phyloP scores from a whole-genome alignment of 2,113 vertebrate genomes.

The Cricetomys ansorgei region DNA sequence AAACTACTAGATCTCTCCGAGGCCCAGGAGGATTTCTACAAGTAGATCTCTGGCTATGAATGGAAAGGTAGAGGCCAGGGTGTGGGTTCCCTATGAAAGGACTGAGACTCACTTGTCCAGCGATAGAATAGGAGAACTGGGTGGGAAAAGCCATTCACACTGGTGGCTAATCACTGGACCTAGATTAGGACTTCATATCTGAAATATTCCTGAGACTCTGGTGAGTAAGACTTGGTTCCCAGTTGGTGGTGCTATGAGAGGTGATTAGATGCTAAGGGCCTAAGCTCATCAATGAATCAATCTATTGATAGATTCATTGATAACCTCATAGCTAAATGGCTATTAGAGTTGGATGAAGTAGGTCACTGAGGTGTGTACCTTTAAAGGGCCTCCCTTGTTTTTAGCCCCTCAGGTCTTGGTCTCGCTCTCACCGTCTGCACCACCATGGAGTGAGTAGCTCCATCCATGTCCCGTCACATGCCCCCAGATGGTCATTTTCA shows the following conservation, averaged over 20 bases:
- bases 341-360: not conserved
- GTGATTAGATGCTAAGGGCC: not conserved
- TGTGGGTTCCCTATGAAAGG: not conserved
- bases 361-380: not conserved
- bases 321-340: not conserved
- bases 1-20: not conserved
- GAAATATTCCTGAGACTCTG: too few species aligned
- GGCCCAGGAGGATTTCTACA: not conserved
- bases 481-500: not conserved
- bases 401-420: not conserved
- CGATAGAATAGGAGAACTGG: not conserved
- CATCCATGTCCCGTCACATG: fast-evolving
- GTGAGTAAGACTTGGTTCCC: too few species aligned
- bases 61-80: not conserved
- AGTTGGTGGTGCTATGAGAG: not conserved
- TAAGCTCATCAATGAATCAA: not conserved
- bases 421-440: not conserved
- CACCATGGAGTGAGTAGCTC: not conserved
- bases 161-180: not conserved
- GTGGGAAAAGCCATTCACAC: not conserved
- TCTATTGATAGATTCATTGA: not conserved
- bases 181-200: not conserved
- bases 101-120: not conserved
- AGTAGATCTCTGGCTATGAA: not conserved
- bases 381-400: not conserved